A percentile compares a stretch with the other conserved stretches of the same genome.
These are phyloP conservation scores for Strongylocentrotus purpuratus DNA, from an alignment of 35 echinoderm and acorn worm genomes.

Conservation along the genomic window DNA sequence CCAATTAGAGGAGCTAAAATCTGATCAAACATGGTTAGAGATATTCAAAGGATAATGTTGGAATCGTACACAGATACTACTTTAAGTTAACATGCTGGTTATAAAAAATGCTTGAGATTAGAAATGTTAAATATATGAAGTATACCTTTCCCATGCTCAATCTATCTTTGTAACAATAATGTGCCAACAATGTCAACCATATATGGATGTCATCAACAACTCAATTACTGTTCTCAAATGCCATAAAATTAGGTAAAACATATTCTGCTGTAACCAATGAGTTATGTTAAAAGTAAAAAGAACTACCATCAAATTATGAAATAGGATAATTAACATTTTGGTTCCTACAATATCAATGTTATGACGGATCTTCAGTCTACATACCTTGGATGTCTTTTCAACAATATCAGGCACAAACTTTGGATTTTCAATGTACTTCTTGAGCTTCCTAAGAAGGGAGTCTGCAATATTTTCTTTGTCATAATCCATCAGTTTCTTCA, in stretches of 20 bases:
- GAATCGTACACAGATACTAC: background rate
- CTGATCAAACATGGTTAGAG: background rate
- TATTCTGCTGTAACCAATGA: too few species aligned
- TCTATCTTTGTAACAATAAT: background rate
- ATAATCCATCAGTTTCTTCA: slow-evolving; percentile 91
- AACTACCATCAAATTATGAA: too few species aligned
- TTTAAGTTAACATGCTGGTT: too few species aligned
- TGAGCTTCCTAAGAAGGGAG: slow-evolving; percentile 81
- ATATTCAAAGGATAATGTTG: background rate
- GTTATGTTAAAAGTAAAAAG: too few species aligned
- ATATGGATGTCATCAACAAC: too few species aligned
- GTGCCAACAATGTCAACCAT: too few species aligned
- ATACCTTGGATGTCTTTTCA: slow-evolving; percentile 98
- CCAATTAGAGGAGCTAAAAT: background rate
- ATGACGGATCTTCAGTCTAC: background rate
- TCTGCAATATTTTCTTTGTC: slow-evolving; percentile 97
- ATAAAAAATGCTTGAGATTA: too few species aligned
- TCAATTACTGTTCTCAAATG: too few species aligned
- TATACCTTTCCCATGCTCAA: background rate
- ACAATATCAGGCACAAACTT: slow-evolving; percentile 90
- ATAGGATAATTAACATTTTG: too few species aligned
- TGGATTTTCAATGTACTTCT: slow-evolving; percentile 99
- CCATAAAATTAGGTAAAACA: too few species aligned
- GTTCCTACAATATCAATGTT: background rate
- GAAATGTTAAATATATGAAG: background rate